phyloP scores from a whole-genome alignment of 2,797 vertebrate genomes.

The Bradypus variegatus region DNA sequence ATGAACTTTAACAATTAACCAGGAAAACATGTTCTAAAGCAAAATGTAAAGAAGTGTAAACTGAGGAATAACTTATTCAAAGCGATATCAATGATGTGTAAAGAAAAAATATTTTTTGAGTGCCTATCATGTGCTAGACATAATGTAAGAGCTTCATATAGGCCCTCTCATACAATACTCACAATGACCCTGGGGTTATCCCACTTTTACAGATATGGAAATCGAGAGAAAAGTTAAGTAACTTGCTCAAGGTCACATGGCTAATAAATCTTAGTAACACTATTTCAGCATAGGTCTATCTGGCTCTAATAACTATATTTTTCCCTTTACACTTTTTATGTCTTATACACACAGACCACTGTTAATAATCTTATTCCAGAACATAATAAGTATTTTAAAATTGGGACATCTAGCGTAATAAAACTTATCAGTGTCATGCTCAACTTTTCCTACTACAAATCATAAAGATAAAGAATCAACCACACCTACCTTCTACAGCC shows the following conservation, averaged over 20 bases:
- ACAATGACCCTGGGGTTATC: background rate
- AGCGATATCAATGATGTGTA: background rate
- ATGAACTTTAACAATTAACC: background rate
- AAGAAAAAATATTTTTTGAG: background rate
- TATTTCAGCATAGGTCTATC: background rate
- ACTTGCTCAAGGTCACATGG: background rate
- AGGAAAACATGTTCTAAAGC: background rate
- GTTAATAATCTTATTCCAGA: background rate
- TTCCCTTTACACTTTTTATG: background rate
- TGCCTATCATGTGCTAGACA: background rate
- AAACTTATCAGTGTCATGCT: constrained; percentile 3
- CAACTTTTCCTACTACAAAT: background rate
- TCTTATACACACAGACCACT: background rate
- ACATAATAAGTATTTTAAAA: background rate
- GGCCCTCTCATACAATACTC: background rate
- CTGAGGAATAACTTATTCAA: background rate
- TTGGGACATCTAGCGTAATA: background rate
- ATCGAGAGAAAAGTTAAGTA: constrained; percentile 17
- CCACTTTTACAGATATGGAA: background rate
- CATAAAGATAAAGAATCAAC: background rate
- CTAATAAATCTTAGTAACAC: background rate
- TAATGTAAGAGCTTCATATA: background rate
- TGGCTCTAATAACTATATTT: background rate
- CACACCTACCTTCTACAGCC: background rate
- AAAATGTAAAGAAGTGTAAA: background rate